Evolutionary conservation across 2,797 vertebrate species (phyloP), one percentile per base, ranked within the genome.

Genomic region (Psittacula echo): DNA sequence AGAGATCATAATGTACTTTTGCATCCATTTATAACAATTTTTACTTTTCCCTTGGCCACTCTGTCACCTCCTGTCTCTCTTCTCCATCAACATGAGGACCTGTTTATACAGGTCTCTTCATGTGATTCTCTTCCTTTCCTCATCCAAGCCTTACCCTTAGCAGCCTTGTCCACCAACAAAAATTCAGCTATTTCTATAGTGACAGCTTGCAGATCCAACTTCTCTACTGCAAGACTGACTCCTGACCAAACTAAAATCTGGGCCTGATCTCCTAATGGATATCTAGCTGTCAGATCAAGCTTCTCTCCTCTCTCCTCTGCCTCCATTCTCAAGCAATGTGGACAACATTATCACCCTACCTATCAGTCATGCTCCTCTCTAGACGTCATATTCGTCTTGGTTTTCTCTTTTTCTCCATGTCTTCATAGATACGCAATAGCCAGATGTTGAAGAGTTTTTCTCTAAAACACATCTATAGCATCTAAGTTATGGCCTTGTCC

Each of bases 181-280:
- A 76, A 87, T 73, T 96, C 73, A 89, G 34, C 66, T 94, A 30
- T 32, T 53, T 88, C 79, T 83, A 23, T 23, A 72, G n/a, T 75
- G 91, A 88, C 84, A 91, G 79, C 53, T 89, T 87, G 79, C 29
- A 93, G 72, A 85, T 72, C 68, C 82, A 68, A 54, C 74, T 91
- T 96, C 26, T 89, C n/a, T 85, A 26, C 34, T 75, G 42, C 39
- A 85, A 76, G 58, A 83, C 50, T 91, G 72, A 94, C 53, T 96
- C 62, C 79, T 87, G 45, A 62, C 54, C 73, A 89, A 77, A 23
- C 50, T 77, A 71, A 91, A 95, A 93, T 48, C 53, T 87, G 84
- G 37, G 32, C 44, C 73, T 75, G 32, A 47, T 70, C 23, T 95
- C 39, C 58, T 78, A 19, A 24, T 58, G 21, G 48, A 91, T 60